These are phyloP conservation scores for Alosa sapidissima DNA, from an alignment of 2,797 vertebrate genomes.

Conservation along the genomic window DNA sequence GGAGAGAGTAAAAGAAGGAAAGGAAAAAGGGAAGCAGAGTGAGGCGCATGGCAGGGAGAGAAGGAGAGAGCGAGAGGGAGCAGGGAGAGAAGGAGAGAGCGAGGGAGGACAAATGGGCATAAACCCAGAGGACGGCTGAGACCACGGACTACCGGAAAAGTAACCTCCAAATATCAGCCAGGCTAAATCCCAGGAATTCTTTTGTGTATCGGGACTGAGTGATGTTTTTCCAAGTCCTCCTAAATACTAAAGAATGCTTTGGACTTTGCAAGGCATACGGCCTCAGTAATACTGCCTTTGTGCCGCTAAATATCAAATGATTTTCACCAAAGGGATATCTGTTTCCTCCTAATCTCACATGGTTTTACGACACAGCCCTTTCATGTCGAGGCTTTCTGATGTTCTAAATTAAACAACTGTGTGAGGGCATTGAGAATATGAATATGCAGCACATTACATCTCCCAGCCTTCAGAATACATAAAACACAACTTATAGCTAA, in stretches of 20 bases:
- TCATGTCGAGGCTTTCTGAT: not conserved
- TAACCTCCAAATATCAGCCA: conserved; percentile 12
- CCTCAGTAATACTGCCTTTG: not conserved
- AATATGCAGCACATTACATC: not conserved
- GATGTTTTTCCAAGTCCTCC: conserved; percentile 22
- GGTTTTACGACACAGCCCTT: not conserved
- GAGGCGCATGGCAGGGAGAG: not conserved
- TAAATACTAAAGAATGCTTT: conserved; percentile 18
- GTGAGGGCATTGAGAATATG: not conserved
- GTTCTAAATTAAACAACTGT: not conserved
- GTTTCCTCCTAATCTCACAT: conserved; percentile 5
- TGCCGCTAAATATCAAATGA: conserved; percentile 13
- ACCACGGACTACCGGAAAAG: conserved; percentile 21
- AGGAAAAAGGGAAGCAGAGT: not conserved
- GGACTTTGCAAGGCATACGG: not conserved
- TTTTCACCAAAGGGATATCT: conserved; percentile 15
- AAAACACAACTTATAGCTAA: not conserved
- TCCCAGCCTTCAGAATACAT: not conserved
- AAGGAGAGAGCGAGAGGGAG: not conserved
- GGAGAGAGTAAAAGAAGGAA: not conserved
- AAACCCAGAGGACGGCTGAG: not conserved
- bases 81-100: not conserved
- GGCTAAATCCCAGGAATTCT: conserved; percentile 22
- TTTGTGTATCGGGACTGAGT: conserved; percentile 4
- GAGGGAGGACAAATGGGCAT: conserved; percentile 7